Evolutionary conservation across 2,797 vertebrate genomes (phyloP).

Genomic region (Oceanodroma leucorhoa): DNA sequence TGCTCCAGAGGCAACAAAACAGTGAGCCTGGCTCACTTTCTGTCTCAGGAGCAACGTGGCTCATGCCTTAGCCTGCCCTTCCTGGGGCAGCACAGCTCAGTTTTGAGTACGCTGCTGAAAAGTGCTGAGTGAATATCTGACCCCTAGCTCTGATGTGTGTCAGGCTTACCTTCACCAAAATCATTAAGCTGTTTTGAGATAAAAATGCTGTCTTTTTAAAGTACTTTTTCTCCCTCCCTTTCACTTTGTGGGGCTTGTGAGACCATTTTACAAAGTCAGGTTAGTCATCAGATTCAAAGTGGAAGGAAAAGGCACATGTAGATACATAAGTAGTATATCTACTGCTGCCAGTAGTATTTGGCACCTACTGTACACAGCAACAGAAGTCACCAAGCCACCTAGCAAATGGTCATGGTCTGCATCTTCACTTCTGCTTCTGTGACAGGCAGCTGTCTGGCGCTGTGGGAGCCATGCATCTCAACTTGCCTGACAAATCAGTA

Average conservation of each 20-base stretch:
- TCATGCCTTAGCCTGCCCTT: neutral
- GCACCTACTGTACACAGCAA: neutral
- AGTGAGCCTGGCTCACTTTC: neutral
- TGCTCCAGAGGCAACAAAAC: neutral
- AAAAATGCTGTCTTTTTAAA: neutral
- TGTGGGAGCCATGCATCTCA: neutral
- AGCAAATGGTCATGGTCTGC: neutral
- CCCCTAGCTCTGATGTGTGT: neutral
- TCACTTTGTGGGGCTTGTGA: neutral
- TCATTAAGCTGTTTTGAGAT: neutral
- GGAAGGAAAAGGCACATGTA: neutral
- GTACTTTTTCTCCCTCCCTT: neutral
- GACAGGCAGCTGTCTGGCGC: neutral
- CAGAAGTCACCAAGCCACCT: neutral
- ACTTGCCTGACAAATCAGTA: neutral
- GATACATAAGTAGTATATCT: neutral
- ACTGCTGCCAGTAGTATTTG: neutral
- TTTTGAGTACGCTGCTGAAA: neutral
- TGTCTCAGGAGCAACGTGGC: neutral
- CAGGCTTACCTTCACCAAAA: neutral
- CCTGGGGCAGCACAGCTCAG: neutral
- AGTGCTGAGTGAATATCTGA: neutral
- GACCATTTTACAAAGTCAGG: neutral
- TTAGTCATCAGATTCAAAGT: neutral
- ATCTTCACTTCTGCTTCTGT: neutral